Conservation (phyloP, 2,888 invertebrate species). For the Petrolisthes manimaculis region DNA sequence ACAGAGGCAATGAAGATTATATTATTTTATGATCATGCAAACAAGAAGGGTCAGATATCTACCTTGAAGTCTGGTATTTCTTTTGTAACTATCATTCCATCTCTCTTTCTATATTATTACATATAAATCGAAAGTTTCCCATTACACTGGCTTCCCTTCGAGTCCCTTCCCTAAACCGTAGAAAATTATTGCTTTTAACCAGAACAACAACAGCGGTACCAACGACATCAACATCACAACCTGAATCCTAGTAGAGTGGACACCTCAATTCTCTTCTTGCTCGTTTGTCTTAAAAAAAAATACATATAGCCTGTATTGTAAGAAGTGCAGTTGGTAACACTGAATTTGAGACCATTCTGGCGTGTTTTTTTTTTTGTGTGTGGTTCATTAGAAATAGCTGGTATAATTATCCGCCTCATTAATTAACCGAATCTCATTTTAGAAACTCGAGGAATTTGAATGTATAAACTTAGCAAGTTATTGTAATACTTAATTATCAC, state of each 20-base stretch:
- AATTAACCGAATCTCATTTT: too few relatives aligned
- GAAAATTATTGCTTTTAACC: slow-evolving; percentile 55
- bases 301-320: background rate
- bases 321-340: too few relatives aligned
- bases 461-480: too few relatives aligned
- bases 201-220: slow-evolving; percentile 44
- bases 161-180: slow-evolving; percentile 22
- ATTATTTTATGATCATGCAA: background rate
- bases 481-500: too few relatives aligned
- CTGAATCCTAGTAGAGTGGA: slow-evolving; percentile 32
- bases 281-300: background rate
- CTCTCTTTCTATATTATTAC: background rate
- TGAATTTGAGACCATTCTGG: too few relatives aligned
- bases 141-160: background rate
- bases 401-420: too few relatives aligned
- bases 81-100: background rate
- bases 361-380: too few relatives aligned
- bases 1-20: background rate
- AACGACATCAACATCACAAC: slow-evolving; percentile 45
- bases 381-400: too few relatives aligned
- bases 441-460: too few relatives aligned
- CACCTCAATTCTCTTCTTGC: background rate
- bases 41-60: too few relatives aligned
- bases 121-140: background rate
- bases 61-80: too few relatives aligned